Base-by-base conservation (phyloP, 2,797 vertebrate genomes). In the Neopelma chrysocephalum region DNA sequence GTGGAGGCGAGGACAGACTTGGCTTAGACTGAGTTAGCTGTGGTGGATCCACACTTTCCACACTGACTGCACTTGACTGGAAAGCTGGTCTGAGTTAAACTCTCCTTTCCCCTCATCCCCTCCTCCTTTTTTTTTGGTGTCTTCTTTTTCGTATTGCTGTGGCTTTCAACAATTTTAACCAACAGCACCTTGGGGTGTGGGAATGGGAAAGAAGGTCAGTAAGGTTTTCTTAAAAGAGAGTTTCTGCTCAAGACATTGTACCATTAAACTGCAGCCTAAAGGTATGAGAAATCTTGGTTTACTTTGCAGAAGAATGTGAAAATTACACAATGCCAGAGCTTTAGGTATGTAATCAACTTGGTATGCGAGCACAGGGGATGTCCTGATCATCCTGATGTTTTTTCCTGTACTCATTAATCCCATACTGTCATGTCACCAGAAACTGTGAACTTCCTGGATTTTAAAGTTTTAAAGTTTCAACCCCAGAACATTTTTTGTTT, bases 361-460 rank as follows among this genome's bases (percentile, higher is more conserved):
- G 72, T 60, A 83, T 82, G 53, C 19, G 53, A 94, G 34, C 42
- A 68, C 60, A 72, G 21, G 62, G 45, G 23, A 89, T 31, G 72
- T 94, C 42, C 82, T 87, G 91, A 62, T 38, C 5, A 5, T 76
- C 36, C 71, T 56, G 38, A 25, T 93, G 79, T 18, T 94, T 94
- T 94, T 94, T 88, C 87, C 91, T 94, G 45, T 53, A 17, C 43
- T 31, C 38, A 69, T 90, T 86, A 45, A 61, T 86, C 69, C 75
- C 0, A 2, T 47, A 68, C 53, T 73, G 53, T 88, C 85, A 50
- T 29, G 57, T 78, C 69, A 86, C 79, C 43, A 80, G 72, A 81
- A 85, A 64, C 48, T 31, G 7, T 64, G 58, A 76, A 64, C 71
- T 87, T 88, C 76, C 89, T 91, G 85, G 23, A 51, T 51, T 71